Percentiles rank a stretch among this genome's conserved stretches.
These are phyloP conservation scores for Forpus xanthops DNA, from an alignment of 2,797 vertebrate species.

Conservation along the genomic window DNA sequence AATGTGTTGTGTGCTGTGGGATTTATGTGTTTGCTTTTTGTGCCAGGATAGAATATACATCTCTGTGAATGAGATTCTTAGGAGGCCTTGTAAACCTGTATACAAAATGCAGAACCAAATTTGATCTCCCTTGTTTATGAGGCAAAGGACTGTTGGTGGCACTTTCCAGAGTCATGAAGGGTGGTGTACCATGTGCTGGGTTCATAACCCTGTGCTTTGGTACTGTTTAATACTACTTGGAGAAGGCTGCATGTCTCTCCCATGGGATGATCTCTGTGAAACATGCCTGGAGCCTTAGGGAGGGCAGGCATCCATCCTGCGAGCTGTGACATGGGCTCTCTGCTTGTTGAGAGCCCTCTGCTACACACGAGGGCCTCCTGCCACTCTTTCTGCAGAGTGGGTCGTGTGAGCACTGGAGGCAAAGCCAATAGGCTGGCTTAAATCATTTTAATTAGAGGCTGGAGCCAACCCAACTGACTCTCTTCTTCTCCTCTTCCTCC, in stretches of 20 bases:
- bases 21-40: slow-evolving; percentile 34
- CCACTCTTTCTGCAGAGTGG: background rate
- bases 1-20: slow-evolving; percentile 22
- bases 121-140: background rate
- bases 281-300: rapidly evolving
- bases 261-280: background rate
- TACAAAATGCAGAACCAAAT: background rate
- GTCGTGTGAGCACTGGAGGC: background rate
- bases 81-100: background rate
- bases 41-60: background rate
- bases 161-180: background rate
- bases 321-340: background rate
- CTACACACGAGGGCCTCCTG: rapidly evolving
- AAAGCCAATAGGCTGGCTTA: background rate
- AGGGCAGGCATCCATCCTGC: background rate
- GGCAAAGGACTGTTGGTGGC: background rate
- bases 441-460: background rate
- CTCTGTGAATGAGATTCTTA: background rate
- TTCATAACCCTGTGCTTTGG: background rate
- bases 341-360: background rate
- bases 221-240: background rate
- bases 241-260: background rate
- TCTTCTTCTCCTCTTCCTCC: background rate
- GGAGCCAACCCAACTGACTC: background rate
- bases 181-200: background rate